phyloP scores from a whole-genome alignment of 2,113 vertebrate genomes.

The Siniperca knerii region DNA sequence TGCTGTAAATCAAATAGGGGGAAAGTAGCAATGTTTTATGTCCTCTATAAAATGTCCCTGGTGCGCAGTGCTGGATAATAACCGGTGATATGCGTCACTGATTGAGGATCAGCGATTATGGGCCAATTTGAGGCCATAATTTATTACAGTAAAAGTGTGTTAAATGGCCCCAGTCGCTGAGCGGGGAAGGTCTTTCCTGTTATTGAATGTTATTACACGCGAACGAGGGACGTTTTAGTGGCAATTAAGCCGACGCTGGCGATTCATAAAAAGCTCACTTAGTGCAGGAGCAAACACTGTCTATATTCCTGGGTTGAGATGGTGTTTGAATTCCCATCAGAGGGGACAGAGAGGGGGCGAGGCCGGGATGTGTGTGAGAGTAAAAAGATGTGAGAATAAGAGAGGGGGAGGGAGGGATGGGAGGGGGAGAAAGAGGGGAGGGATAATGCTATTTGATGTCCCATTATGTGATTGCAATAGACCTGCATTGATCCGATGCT shows the following conservation, averaged over 20 bases:
- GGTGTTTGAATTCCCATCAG: conserved; percentile 96
- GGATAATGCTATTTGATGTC: conserved; percentile 99
- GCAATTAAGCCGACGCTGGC: conserved; percentile 91
- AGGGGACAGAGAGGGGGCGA: conserved; percentile 70
- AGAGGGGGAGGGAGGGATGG: conserved; percentile 32
- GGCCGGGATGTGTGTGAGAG: conserved; percentile 57
- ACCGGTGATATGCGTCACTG: conserved; percentile 77
- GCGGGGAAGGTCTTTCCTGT: conserved; percentile 80
- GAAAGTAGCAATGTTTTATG: conserved; percentile 59
- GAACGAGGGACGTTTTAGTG: conserved; percentile 90
- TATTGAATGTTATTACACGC: conserved; percentile 86
- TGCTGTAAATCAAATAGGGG: conserved; percentile 51
- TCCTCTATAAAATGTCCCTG: conserved; percentile 59
- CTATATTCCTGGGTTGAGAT: conserved; percentile 88
- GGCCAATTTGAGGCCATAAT: conserved; percentile 75
- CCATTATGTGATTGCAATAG: conserved; percentile 99
- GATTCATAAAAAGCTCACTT: conserved; percentile 97
- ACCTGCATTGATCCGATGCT: conserved; percentile 97
- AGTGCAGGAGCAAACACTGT: conserved; percentile 94
- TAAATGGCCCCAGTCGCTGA: conserved; percentile 77
- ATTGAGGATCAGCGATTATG: conserved; percentile 69
- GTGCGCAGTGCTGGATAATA: conserved; percentile 59
- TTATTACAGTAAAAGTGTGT: conserved; percentile 81
- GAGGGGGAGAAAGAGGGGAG: conserved; percentile 57
- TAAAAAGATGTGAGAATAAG: conserved; percentile 44